These are phyloP conservation scores for Drosophila hamatofila DNA, from an alignment of 2,888 invertebrate species.

Conservation along the genomic window DNA sequence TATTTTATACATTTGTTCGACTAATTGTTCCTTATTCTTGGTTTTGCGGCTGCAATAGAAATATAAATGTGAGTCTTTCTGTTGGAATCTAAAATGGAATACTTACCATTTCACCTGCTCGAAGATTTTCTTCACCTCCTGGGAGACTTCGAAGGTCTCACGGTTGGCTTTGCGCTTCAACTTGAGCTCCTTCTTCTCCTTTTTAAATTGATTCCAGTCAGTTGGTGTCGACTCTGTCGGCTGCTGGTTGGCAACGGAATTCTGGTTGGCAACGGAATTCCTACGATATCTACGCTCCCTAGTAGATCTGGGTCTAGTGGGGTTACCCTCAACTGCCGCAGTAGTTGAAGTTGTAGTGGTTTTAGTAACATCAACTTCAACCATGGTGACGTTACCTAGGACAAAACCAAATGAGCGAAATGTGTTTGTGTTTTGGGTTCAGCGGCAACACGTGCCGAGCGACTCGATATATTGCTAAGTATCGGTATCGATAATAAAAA, in stretches of 20 bases:
- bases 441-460: conserved; percentile 48
- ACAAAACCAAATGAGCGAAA: neutral
- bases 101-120: conserved; percentile 86
- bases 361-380: neutral
- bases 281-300: too few species aligned
- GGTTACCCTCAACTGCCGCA: too few species aligned
- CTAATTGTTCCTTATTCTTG: conserved; percentile 84
- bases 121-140: conserved; percentile 87
- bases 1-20: conserved; percentile 88
- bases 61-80: neutral
- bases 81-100: neutral
- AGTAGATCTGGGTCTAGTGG: too few species aligned
- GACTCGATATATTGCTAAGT: neutral
- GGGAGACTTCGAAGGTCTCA: conserved; percentile 86
- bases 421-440: conserved; percentile 15
- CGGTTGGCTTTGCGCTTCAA: conserved; percentile 88
- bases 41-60: conserved; percentile 69
- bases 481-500: neutral
- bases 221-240: too few species aligned
- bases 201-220: conserved; percentile 91
- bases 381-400: neutral
- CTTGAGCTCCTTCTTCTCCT: conserved; percentile 90
- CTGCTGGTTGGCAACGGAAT: too few species aligned
- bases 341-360: too few species aligned
- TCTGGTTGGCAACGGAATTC: too few species aligned